A percentile compares a stretch with the other conserved stretches of the same genome.
Evolutionary conservation across 2,113 vertebrate species (phyloP).

Genomic region (Psilopogon haemacephalus): DNA sequence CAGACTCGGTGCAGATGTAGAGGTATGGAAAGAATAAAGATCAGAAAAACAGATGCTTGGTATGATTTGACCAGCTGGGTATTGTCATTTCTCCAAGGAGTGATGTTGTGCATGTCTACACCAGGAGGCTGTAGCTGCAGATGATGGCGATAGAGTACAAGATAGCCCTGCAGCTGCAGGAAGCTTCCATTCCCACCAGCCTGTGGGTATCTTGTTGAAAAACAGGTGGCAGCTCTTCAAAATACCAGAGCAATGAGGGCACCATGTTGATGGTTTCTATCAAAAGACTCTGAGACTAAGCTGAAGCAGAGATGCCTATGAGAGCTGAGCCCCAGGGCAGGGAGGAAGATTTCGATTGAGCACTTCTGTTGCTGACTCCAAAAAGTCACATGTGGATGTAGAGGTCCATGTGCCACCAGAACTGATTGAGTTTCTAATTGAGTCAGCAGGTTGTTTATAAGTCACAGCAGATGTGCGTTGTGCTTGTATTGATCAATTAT

Average conservation of each 20-base stretch:
- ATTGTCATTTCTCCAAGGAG: background rate
- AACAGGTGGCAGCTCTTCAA: background rate
- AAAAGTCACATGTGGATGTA: background rate
- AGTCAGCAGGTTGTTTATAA: background rate
- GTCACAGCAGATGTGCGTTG: background rate
- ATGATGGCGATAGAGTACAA: rapidly evolving
- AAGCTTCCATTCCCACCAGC: background rate
- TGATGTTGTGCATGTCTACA: rapidly evolving
- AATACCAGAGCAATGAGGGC: background rate
- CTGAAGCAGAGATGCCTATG: background rate
- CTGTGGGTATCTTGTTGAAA: background rate
- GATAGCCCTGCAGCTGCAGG: background rate
- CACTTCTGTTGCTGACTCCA: background rate
- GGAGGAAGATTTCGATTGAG: background rate
- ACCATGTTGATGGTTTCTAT: rapidly evolving
- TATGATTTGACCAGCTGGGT: background rate
- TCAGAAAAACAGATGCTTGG: background rate
- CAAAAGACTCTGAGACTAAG: background rate
- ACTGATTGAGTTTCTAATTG: background rate
- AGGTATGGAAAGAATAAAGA: background rate
- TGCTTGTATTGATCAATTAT: background rate
- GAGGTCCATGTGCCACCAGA: background rate
- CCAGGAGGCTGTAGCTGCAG: background rate
- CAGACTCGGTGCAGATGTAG: background rate
- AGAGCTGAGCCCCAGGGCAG: background rate